Percentiles rank a stretch among this genome's conserved stretches.
These are phyloP conservation scores for Tuberolachnus salignus DNA, from an alignment of 2,888 invertebrate species.

Conservation along the genomic window DNA sequence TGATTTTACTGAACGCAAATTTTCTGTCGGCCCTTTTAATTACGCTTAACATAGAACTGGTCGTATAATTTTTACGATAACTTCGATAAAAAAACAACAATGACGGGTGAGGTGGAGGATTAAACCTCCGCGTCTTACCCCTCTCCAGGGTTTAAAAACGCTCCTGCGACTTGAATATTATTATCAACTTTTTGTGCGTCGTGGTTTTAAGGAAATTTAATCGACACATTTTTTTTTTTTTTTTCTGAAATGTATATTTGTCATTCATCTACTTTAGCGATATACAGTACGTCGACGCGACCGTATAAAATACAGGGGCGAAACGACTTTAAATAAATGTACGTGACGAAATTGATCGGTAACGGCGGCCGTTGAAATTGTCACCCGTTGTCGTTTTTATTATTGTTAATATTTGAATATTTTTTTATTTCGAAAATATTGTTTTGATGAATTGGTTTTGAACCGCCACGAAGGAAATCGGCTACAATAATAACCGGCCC, in stretches of 20 bases:
- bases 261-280: background rate
- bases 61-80: too few species aligned
- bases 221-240: too few species aligned
- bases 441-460: conserved; percentile 32
- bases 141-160: too few species aligned
- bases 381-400: background rate
- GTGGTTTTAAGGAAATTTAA: background rate
- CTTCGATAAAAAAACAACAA: too few species aligned
- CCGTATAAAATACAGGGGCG: too few species aligned
- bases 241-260: too few species aligned
- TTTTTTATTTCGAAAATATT: conserved; percentile 14
- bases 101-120: too few species aligned
- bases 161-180: too few species aligned
- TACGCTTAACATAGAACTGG: too few species aligned
- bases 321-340: conserved; percentile 7
- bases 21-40: too few species aligned
- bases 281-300: background rate
- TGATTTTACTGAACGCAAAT: too few species aligned
- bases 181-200: background rate
- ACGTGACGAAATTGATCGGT: conserved; percentile 2
- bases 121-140: too few species aligned
- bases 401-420: background rate
- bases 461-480: background rate
- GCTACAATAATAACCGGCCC: background rate
- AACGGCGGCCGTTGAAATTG: background rate